Evolutionary conservation across 2,113 vertebrate genomes (phyloP), one percentile per base, ranked within the genome.

Genomic region (Tiliqua scincoides): DNA sequence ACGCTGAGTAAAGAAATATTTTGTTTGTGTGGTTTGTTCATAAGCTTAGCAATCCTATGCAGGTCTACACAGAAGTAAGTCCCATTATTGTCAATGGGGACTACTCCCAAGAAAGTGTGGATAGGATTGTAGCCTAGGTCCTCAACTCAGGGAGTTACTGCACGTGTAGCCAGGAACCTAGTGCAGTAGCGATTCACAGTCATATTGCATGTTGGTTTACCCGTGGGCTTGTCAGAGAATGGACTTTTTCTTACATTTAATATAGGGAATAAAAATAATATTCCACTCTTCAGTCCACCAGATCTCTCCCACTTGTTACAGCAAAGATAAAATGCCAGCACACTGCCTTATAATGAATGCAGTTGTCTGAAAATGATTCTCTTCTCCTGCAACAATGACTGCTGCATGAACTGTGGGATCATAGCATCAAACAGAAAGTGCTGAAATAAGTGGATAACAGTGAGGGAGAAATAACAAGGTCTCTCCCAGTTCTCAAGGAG

Each of bases 191-290:
- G 71, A 37, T 59, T 82, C 70, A 57, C 32, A 61, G n/a, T 59
- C n/a, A 52, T 67, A 52, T 27, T 23, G n/a, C 4, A 37, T n/a
- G 11, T 6, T 0, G 54, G 37, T 62, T 20, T 27, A 9, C 2
- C 30, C 21, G 76, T 0, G 0, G n/a, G 1, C 4, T 6, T 15
- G 14, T 10, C 0, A 0, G 30, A 2, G 32, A 4, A n/a, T 10
- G 6, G 35, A 20, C 21, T 62, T 65, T 68, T 25, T 52, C 43
- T 12, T 23, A 3, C 6, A 0, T 0, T 4, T 48, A 48, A 18
- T 27, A 3, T 4, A 0, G 21, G 0, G 23, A 48, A 48, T 48
- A 63, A 32, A 0, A 21, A 32, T 27, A 74, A 62, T 23, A 4
- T 11, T 70, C 17, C 0, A 8, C 23, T 75, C 61, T 71, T 48